These are phyloP conservation scores for Dicrostonyx torquatus DNA, from an alignment of 2,797 vertebrate species.

Conservation along the genomic window DNA sequence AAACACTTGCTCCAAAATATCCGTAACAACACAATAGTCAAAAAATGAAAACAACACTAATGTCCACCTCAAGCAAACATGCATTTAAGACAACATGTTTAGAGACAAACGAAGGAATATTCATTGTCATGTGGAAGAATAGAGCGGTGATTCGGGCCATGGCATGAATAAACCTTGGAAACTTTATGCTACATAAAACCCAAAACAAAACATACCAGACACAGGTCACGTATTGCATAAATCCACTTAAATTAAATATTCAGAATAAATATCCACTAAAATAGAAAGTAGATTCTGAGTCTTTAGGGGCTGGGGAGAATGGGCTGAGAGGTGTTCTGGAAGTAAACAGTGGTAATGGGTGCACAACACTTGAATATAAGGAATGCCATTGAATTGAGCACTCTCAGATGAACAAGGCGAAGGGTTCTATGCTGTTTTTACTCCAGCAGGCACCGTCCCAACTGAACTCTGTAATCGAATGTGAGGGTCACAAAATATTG, in stretches of 20 bases:
- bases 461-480: neutral
- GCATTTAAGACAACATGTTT: neutral
- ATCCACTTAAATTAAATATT: neutral
- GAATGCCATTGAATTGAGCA: neutral
- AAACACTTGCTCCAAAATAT: neutral
- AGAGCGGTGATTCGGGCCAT: neutral
- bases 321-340: neutral
- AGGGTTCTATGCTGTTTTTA: neutral
- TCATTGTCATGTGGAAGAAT: neutral
- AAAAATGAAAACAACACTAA: neutral
- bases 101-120: neutral
- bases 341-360: rapidly evolving
- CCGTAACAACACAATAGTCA: neutral
- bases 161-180: neutral
- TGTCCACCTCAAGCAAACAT: neutral
- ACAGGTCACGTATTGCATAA: neutral
- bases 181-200: neutral
- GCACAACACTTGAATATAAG: neutral
- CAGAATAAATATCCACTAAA: neutral
- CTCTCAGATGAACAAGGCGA: neutral
- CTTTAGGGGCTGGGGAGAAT: neutral
- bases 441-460: too few relatives aligned
- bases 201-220: neutral
- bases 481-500: neutral
- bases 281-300: neutral